Evolutionary conservation across 2,888 invertebrate species (phyloP), one percentile per base, ranked within the genome.

Genomic region (Apotomis capreana): DNA sequence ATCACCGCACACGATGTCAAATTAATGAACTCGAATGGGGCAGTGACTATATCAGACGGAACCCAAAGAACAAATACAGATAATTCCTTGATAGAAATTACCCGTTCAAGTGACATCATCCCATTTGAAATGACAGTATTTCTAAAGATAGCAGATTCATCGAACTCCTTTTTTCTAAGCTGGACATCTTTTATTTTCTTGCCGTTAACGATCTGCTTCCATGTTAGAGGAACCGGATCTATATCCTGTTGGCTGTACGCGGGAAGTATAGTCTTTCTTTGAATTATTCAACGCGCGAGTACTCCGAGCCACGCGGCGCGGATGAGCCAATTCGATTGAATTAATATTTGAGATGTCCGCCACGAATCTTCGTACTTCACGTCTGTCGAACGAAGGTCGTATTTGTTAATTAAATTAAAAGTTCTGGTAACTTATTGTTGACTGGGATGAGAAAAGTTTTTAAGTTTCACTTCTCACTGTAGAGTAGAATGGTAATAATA

Each of bases 141-240:
- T 37, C 5, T 55, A 9, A 10, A 10, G 8, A 49, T 10, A 49
- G 49, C 49, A 49, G 9, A 49, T 49, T 49, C 6, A 49, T 49
- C 10, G 9, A 49, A 9, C 49, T 10, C 10, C 9, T 49, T 49
- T 10, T 13, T n/a, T 59, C 8, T 37, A 9, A 40, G 13, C 37
- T 37, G 36, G n/a, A 36, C 37, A 12, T 58, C 37, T 59, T 59
- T 58, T 58, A 58, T 40, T 40, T 40, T 40, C 40, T 40, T 6
- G 40, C 40, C 8, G 52, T 52, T 58, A 40, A 40, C 57, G 36
- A 13, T 52, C 55, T 62, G 40, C 51, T 10, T 44, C n/a, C 36
- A 54, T 5, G 64, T 44, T 76, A 77, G 82, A 83, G 85, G 84
- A 85, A 91, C 90, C 91, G 91, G 91, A 91, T 89, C 87, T 89